A percentile compares a stretch with the other conserved stretches of the same genome.
These are phyloP conservation scores for Esox lucius DNA, from an alignment of 2,797 vertebrate genomes.

Conservation along the genomic window DNA sequence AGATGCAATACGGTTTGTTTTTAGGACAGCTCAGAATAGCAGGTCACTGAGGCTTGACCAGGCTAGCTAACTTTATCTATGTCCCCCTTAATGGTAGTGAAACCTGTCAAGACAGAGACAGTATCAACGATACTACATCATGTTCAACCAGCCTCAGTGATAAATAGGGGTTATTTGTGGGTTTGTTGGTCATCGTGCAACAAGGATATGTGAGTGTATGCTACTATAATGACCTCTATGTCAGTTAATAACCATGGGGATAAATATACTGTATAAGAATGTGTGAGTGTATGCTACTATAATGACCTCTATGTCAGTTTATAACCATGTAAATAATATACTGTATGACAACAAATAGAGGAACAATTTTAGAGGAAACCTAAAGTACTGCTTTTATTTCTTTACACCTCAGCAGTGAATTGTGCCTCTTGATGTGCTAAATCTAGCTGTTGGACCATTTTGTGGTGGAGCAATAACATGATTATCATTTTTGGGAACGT, in stretches of 20 bases:
- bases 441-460: not conserved
- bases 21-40: constrained; percentile 23
- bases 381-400: not conserved
- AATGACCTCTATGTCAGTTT: too few relatives aligned
- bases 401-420: not conserved
- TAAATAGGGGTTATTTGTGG: not conserved
- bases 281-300: too few relatives aligned
- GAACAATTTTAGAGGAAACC: not conserved
- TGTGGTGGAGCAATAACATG: not conserved
- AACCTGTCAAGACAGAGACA: constrained; percentile 26
- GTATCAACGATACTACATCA: constrained; percentile 21
- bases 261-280: too few relatives aligned
- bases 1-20: constrained; percentile 29
- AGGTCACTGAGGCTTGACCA: constrained; percentile 45
- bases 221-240: not conserved
- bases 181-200: not conserved
- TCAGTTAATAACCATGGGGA: not conserved
- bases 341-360: not conserved
- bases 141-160: not conserved
- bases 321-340: not conserved
- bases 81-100: constrained; percentile 35
- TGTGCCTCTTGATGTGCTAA: not conserved
- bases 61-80: constrained; percentile 18
- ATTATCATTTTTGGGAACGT: constrained; percentile 20
- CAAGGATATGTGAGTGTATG: not conserved